Percentiles rank a stretch among this genome's conserved stretches.
phyloP scores from a whole-genome alignment of 92 coral and sea anemone species.

The Umimayanthus chanpuru region DNA sequence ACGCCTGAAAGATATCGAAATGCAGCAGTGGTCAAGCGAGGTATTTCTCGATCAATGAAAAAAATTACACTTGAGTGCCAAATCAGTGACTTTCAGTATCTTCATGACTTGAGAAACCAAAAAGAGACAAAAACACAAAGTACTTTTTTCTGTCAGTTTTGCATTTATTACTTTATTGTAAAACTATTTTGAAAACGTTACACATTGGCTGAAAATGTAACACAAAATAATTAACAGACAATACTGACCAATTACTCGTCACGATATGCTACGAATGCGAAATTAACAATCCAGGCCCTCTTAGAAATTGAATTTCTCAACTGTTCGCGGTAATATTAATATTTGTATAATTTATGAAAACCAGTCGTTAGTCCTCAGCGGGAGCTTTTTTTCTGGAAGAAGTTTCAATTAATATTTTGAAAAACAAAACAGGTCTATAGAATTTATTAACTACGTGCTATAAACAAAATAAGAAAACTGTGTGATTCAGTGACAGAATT shows the following conservation, averaged over 20 bases:
- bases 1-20: too few species aligned
- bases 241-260: neutral
- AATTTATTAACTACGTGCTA: neutral
- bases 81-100: too few species aligned
- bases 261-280: neutral
- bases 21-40: too few species aligned
- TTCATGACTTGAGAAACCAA: too few species aligned
- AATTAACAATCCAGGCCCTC: neutral
- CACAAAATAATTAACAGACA: too few species aligned
- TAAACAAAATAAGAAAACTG: neutral
- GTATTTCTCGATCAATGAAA: too few species aligned
- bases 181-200: neutral
- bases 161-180: too few species aligned
- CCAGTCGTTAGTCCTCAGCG: neutral
- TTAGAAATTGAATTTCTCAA: neutral
- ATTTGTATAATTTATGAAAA: neutral
- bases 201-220: neutral
- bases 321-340: neutral
- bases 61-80: too few species aligned
- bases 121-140: too few species aligned
- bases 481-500: neutral
- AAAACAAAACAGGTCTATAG: constrained; percentile 15
- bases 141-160: too few species aligned
- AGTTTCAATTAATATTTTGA: neutral
- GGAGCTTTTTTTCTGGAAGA: neutral